These are phyloP conservation scores for Epinephelus coioides DNA, from an alignment of 2,797 vertebrate genomes.

Conservation along the genomic window DNA sequence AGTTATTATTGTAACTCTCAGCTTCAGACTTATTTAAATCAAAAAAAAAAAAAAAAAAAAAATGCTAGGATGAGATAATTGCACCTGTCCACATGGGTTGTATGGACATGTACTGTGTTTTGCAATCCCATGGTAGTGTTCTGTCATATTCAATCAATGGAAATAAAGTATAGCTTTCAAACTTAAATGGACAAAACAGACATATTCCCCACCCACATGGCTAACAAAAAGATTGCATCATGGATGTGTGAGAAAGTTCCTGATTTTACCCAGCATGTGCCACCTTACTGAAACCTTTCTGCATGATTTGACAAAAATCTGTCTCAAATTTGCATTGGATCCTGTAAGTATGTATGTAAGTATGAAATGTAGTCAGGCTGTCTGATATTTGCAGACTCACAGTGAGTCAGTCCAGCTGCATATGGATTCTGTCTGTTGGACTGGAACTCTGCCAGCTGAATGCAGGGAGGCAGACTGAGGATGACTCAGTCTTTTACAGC, in stretches of 20 bases:
- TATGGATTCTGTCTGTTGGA: slow-evolving; percentile 23
- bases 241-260: neutral
- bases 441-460: slow-evolving; percentile 23
- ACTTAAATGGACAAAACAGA: neutral
- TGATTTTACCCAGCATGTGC: neutral
- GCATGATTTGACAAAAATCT: neutral
- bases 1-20: neutral
- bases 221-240: neutral
- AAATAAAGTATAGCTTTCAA: neutral
- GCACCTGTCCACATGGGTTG: neutral
- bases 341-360: too few relatives aligned
- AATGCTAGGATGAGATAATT: too few relatives aligned
- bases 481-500: slow-evolving; percentile 59
- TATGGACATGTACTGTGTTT: neutral
- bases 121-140: too few relatives aligned
- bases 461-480: slow-evolving; percentile 31
- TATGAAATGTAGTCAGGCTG: neutral
- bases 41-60: too few relatives aligned
- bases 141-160: neutral
- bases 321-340: neutral
- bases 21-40: neutral
- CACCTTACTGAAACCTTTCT: too few relatives aligned
- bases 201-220: neutral
- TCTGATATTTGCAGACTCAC: slow-evolving; percentile 24
- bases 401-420: neutral